Percentiles rank a stretch among this genome's conserved stretches.
phyloP scores from a whole-genome alignment of 2,113 vertebrate species.

The Amphilophus citrinellus region DNA sequence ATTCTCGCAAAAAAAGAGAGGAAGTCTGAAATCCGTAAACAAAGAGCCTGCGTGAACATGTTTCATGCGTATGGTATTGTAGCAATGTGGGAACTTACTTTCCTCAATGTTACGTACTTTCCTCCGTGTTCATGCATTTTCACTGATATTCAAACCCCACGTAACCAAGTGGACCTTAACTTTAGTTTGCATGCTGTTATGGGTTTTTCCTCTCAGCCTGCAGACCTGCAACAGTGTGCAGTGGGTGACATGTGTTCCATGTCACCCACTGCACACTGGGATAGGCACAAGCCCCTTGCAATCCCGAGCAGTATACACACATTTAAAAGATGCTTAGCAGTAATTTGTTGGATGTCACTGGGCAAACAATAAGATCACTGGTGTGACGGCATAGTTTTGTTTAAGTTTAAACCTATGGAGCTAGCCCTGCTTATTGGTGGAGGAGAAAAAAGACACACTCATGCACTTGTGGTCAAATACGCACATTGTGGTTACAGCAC shows the following conservation, averaged over 20 bases:
- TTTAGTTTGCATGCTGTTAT: not conserved
- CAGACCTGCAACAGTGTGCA: not conserved
- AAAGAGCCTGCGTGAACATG: not conserved
- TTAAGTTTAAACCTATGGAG: not conserved
- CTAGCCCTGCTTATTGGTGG: not conserved
- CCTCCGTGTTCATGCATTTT: not conserved
- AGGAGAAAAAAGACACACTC: not conserved
- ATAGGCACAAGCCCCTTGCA: not conserved
- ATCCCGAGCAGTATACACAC: not conserved
- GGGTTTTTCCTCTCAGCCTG: not conserved
- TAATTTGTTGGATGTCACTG: not conserved
- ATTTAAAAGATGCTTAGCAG: not conserved
- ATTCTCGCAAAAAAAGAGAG: not conserved
- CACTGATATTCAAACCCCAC: not conserved
- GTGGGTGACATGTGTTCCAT: not conserved
- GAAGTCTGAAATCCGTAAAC: not conserved
- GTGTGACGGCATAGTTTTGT: not conserved
- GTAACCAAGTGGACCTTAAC: not conserved
- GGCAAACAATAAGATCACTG: not conserved
- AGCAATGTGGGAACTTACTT: not conserved
- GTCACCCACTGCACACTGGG: not conserved
- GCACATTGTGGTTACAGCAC: constrained; percentile 2
- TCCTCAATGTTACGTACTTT: not conserved
- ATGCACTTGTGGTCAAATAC: constrained; percentile 21
- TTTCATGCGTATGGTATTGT: not conserved